These are phyloP conservation scores for Crypturellus tataupa DNA, from an alignment of 2,797 vertebrate genomes.

Conservation along the genomic window DNA sequence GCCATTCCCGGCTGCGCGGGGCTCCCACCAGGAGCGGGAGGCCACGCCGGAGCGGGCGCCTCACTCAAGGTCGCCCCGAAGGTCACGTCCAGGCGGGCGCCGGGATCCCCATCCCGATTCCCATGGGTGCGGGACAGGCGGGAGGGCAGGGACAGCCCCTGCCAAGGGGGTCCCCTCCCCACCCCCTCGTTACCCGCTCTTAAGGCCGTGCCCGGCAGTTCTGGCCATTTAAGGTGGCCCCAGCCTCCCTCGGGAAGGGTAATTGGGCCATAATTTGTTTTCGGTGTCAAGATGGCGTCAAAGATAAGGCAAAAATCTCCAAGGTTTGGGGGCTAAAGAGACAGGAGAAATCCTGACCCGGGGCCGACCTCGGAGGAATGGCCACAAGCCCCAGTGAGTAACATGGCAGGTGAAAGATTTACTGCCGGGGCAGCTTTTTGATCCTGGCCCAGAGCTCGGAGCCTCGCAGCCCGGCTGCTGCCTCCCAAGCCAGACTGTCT, in stretches of 20 bases:
- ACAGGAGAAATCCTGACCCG: conserved; percentile 79
- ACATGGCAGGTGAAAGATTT: conserved; percentile 78
- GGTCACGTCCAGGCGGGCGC: conserved; percentile 17
- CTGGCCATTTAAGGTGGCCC: conserved; percentile 60
- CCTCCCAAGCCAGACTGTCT: conserved; percentile 52
- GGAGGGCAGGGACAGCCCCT: background rate
- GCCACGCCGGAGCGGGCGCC: background rate
- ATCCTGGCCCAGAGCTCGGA: conserved; percentile 64
- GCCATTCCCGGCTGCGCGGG: accelerated
- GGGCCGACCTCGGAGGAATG: conserved; percentile 74
- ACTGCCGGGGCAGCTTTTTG: conserved; percentile 72
- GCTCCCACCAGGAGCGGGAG: accelerated
- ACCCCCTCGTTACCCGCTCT: background rate
- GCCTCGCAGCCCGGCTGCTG: conserved; percentile 20
- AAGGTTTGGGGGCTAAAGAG: conserved; percentile 72
- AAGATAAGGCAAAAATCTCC: conserved; percentile 78
- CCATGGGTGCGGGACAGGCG: accelerated
- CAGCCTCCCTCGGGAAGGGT: conserved; percentile 28
- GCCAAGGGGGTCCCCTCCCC: background rate
- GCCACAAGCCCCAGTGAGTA: conserved; percentile 67
- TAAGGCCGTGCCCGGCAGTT: conserved; percentile 49
- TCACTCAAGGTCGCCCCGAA: background rate
- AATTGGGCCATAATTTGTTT: conserved; percentile 80
- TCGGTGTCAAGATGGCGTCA: conserved; percentile 80
- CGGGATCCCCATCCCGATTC: background rate